phyloP scores from a whole-genome alignment of 2,888 invertebrate species.

The Melikaiella ostensackeni region DNA sequence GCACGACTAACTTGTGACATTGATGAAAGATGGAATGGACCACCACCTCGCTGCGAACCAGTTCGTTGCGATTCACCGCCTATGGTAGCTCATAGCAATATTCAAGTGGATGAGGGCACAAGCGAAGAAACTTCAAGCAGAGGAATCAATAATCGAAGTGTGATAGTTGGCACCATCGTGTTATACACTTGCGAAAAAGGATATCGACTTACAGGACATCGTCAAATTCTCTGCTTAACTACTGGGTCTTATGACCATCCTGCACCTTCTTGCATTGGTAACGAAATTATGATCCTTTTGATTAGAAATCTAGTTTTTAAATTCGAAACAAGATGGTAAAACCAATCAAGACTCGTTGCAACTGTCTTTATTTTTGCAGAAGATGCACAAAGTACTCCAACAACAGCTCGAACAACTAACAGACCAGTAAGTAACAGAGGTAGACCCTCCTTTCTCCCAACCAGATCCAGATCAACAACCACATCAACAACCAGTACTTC shows the following conservation, averaged over 20 bases:
- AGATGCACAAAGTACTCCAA: conserved; percentile 78
- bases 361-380: conserved; percentile 50
- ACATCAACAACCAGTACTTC: conserved; percentile 65
- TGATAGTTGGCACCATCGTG: conserved; percentile 84
- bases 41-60: conserved; percentile 90
- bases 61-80: conserved; percentile 72
- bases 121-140: conserved; percentile 55
- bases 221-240: conserved; percentile 84
- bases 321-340: too few species aligned
- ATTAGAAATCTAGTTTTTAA: background rate
- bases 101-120: conserved; percentile 69
- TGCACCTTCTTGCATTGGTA: conserved; percentile 86
- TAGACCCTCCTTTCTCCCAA: conserved; percentile 71
- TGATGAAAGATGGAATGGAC: conserved; percentile 95
- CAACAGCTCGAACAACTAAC: conserved; percentile 62
- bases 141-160: conserved; percentile 66
- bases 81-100: conserved; percentile 64
- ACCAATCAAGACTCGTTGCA: background rate
- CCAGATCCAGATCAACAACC: conserved; percentile 66
- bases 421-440: conserved; percentile 73
- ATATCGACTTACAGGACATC: conserved; percentile 84
- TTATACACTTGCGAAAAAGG: conserved; percentile 87
- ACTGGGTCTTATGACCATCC: conserved; percentile 89
- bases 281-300: conserved; percentile 58
- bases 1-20: conserved; percentile 92